Base-by-base conservation (phyloP, 1,140 invertebrate species). In the Musca domestica region DNA sequence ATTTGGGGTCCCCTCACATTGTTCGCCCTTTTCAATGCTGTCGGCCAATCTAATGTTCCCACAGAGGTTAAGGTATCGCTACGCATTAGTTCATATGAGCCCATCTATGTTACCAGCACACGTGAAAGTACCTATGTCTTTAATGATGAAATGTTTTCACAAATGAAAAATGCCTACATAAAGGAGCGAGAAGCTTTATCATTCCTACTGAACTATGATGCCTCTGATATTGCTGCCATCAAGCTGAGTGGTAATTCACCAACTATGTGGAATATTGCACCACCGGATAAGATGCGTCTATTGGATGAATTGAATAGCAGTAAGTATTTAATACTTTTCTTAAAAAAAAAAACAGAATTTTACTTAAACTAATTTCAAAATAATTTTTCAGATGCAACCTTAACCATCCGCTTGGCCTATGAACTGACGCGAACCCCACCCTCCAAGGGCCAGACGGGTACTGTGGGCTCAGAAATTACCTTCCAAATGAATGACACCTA, bases 1-100 rank as follows among this genome's bases (percentile, higher is more conserved):
- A 97, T 99, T 70, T 99, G 96, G 96, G 98, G 98, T 83, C 98
- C 98, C 0, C 82, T 99, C 2, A 90, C 98, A 1, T 87, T 98
- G 25, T 99, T 99, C 82, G 96, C 98, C 0, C 87, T 99, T 56
- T 94, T 96, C 7, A 94, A 95, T 74, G 92, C 95, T 12, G 96
- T 99, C 0, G 98, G 96, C 12, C 83, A 89, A 70, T 88, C 93
- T 0, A 97, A 97, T 82, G 85, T 91, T 2, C 96, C 97, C 0
- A 88, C 88, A 46, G 94, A 96, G 70, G 91, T 96, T 25, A 91
- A 90, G 0, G 83, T 96, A 3, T 89, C 92, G 71, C 85, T 99
- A 34, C 84, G 90, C 49, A 90, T 99, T 49, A 94, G 94, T 30
- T 92, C 94, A 0, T 98, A 94, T 81, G 89, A 97, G 74, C 94